Percentiles rank a stretch among this genome's conserved stretches.
Evolutionary conservation across 2,797 vertebrate species (phyloP).

Genomic region (Melanotaenia nigrans): DNA sequence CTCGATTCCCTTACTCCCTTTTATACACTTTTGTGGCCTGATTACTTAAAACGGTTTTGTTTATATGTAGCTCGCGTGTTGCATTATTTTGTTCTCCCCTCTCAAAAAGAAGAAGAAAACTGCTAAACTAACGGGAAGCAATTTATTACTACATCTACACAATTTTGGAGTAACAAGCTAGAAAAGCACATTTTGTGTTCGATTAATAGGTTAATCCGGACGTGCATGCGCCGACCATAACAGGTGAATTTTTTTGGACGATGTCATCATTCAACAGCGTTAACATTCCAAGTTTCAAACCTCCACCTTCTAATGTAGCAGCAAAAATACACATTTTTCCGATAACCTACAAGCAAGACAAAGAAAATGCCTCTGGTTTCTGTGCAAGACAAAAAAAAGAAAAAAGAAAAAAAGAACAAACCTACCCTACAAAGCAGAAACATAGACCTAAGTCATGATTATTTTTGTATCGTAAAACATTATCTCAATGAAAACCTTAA

Average conservation of each 20-base stretch:
- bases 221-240: neutral
- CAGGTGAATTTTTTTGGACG: neutral
- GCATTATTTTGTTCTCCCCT: neutral
- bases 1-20: neutral
- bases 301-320: neutral
- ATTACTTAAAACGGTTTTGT: neutral
- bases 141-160: neutral
- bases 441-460: neutral
- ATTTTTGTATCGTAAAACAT: neutral
- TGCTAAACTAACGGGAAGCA: neutral
- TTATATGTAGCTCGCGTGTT: conserved; percentile 3
- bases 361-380: neutral
- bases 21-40: neutral
- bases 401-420: no score
- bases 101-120: neutral
- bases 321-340: neutral
- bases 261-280: neutral
- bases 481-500: neutral
- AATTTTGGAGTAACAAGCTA: neutral
- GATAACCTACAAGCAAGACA: neutral
- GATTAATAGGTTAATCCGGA: neutral
- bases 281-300: conserved; percentile 6
- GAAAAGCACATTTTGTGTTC: neutral
- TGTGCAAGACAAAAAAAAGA: neutral
- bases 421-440: neutral